Evolutionary conservation across 92 coral and sea anemone species (phyloP).

Genomic region (Virgularia gustaviana): DNA sequence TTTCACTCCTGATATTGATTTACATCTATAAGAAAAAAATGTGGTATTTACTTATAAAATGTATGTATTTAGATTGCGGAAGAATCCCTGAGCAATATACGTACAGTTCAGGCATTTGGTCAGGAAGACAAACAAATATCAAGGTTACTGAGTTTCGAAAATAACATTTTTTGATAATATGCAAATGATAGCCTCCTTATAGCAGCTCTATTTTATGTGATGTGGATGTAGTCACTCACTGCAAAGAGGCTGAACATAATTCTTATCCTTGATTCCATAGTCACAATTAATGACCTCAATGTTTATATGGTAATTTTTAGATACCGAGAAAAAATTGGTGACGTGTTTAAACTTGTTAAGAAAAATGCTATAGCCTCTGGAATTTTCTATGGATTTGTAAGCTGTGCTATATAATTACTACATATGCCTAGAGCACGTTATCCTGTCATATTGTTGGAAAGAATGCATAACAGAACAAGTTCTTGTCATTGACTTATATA

Average conservation of each 20-base stretch:
- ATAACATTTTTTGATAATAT: too few relatives aligned
- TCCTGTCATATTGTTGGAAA: not conserved
- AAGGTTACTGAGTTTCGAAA: too few relatives aligned
- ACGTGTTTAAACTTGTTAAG: conserved; percentile 76
- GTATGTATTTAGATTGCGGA: conserved; percentile 71
- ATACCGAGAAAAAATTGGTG: conserved; percentile 59
- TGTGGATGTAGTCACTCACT: too few relatives aligned
- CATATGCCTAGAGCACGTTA: not conserved
- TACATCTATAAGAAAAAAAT: too few relatives aligned
- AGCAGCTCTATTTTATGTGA: too few relatives aligned
- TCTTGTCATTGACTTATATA: conserved; percentile 9
- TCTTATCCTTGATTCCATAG: too few relatives aligned
- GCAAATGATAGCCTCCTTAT: not conserved
- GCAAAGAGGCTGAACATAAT: too few relatives aligned
- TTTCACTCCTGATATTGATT: too few relatives aligned
- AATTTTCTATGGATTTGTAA: conserved; percentile 92
- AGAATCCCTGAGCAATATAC: conserved; percentile 81
- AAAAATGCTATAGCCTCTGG: conserved; percentile 90
- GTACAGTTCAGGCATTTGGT: conserved; percentile 93
- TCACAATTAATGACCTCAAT: too few relatives aligned
- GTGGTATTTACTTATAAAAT: not conserved
- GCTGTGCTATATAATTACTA: conserved; percentile 42
- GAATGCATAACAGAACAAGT: too few relatives aligned
- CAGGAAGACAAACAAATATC: conserved; percentile 81
- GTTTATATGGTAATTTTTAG: too few relatives aligned